phyloP scores from a whole-genome alignment of 2,797 vertebrate species.

The Emys orbicularis region DNA sequence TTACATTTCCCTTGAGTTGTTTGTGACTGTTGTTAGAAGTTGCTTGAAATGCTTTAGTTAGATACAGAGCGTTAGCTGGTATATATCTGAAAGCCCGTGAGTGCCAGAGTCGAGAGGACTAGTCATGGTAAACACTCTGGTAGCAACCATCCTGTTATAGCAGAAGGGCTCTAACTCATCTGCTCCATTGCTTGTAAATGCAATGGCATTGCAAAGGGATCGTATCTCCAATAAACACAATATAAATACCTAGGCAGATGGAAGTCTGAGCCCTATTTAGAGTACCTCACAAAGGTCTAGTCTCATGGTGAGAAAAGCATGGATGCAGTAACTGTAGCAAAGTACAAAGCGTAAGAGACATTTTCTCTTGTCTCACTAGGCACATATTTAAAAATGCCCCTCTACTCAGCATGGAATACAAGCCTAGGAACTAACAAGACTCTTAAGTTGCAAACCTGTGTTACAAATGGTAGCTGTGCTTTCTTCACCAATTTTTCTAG shows the following conservation, averaged over 20 bases:
- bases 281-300: background rate
- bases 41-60: background rate
- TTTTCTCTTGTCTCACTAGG: background rate
- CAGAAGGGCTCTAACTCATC: background rate
- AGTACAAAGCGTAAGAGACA: background rate
- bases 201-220: background rate
- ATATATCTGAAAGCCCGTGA: background rate
- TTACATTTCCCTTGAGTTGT: background rate
- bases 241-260: background rate
- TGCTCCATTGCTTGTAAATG: background rate
- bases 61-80: background rate
- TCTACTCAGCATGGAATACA: background rate
- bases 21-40: background rate
- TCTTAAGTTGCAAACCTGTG: background rate
- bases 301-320: background rate
- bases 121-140: background rate
- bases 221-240: background rate
- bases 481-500: background rate
- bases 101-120: background rate
- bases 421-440: background rate
- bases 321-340: background rate
- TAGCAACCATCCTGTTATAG: background rate
- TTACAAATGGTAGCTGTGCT: background rate
- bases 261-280: background rate
- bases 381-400: background rate